Percentiles rank a stretch among this genome's conserved stretches.
Evolutionary conservation across 2,888 invertebrate species (phyloP).

Genomic region (Agrilus biguttatus): DNA sequence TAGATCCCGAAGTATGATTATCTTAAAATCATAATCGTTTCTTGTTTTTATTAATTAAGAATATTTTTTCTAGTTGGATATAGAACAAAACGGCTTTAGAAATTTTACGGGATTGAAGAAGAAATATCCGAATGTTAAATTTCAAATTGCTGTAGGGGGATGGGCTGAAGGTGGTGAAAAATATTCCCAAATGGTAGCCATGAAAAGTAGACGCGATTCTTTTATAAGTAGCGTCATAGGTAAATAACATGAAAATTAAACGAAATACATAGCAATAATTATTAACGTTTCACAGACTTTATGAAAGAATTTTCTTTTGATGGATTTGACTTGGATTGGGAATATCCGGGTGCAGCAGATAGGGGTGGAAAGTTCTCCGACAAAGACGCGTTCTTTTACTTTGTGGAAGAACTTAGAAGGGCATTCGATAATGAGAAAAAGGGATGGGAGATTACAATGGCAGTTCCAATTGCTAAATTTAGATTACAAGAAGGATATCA

Average conservation of each 20-base stretch:
- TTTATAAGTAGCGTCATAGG: constrained; percentile 66
- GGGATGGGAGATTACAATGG: constrained; percentile 80
- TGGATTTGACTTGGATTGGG: constrained; percentile 82
- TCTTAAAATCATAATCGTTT: not conserved
- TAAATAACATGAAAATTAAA: constrained; percentile 15
- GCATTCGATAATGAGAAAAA: constrained; percentile 62
- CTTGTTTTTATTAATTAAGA: constrained; percentile 1
- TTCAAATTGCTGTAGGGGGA: constrained; percentile 73
- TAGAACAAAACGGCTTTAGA: constrained; percentile 58
- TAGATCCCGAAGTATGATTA: constrained; percentile 57
- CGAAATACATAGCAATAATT: not conserved
- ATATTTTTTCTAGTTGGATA: constrained; percentile 42
- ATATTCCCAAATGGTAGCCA: constrained; percentile 68
- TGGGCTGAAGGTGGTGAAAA: constrained; percentile 85
- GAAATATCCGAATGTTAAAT: constrained; percentile 57
- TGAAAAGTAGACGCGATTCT: constrained; percentile 48
- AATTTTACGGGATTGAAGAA: constrained; percentile 63
- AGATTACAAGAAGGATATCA: constrained; percentile 80
- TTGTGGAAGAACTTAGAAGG: constrained; percentile 65
- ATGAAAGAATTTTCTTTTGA: constrained; percentile 67
- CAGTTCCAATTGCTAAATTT: constrained; percentile 78
- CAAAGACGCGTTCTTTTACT: constrained; percentile 67
- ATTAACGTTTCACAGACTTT: constrained; percentile 38
- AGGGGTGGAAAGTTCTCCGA: constrained; percentile 73
- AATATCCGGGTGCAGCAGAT: constrained; percentile 80